Evolutionary conservation across 2,888 invertebrate genomes (phyloP).

Genomic region (Drosophila anomalipes): DNA sequence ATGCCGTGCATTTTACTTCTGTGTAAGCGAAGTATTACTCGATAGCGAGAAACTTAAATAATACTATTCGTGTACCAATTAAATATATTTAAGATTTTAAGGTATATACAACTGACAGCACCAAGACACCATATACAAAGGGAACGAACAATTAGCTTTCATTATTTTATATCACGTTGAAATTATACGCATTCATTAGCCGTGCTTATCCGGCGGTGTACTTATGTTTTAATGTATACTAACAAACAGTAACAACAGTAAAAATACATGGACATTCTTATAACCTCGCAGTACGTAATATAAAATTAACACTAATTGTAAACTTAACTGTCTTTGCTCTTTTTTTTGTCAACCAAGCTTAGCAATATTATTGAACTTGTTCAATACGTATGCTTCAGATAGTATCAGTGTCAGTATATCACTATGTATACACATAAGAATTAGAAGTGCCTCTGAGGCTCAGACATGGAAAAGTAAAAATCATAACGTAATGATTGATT

Average conservation of each 20-base stretch:
- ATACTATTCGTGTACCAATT: not conserved
- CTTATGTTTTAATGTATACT: not conserved
- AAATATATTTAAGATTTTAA: not conserved
- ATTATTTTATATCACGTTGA: not conserved
- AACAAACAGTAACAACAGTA: not conserved
- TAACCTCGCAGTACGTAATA: not conserved
- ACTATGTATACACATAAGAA: no score
- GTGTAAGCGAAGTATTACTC: not conserved
- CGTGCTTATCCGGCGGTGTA: not conserved
- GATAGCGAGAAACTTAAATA: not conserved
- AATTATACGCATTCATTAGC: not conserved
- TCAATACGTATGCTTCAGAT: no score
- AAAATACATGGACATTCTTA: not conserved
- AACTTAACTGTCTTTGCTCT: not conserved
- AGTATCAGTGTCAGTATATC: no score
- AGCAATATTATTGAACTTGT: no score
- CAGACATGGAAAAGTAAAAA: no score
- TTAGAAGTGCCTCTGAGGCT: no score
- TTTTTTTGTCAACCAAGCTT: no score
- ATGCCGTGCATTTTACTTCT: slow-evolving; percentile 2
- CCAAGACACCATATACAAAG: not conserved
- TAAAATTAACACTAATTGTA: not conserved
- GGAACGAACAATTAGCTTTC: not conserved
- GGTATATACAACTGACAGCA: not conserved
- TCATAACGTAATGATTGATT: no score